Conservation (phyloP, 2,888 invertebrate genomes). For the Andrena haemorrhoa region DNA sequence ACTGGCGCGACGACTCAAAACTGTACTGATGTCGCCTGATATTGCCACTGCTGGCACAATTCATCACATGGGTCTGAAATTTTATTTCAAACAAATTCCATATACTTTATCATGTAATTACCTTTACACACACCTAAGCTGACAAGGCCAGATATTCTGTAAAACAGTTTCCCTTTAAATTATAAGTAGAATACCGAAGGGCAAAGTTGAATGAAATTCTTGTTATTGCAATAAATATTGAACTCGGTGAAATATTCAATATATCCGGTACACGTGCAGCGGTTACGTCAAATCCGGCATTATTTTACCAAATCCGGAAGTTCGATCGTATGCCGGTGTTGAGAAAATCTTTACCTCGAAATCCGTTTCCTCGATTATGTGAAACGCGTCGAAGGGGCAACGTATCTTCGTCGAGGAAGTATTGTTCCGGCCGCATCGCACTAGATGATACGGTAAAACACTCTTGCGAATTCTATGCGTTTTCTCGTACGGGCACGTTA, state of each 20-base stretch:
- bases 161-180: not conserved
- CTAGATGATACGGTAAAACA: constrained; percentile 3
- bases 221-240: too few species aligned
- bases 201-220: not conserved
- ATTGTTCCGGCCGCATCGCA: not conserved
- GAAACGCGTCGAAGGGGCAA: constrained; percentile 36
- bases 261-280: not conserved
- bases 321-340: not conserved
- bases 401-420: not conserved
- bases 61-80: constrained; percentile 19
- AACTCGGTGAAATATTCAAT: not conserved
- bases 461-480: constrained; percentile 3
- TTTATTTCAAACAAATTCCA: not conserved
- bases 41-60: constrained; percentile 8
- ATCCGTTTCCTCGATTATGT: not conserved
- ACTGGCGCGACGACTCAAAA: not conserved
- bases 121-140: not conserved
- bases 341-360: constrained; percentile 21
- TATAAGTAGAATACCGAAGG: not conserved
- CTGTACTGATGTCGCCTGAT: not conserved
- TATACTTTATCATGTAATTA: not conserved
- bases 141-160: not conserved
- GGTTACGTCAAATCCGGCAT: constrained; percentile 1
- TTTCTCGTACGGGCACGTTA: constrained; percentile 1
- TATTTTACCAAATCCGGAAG: not conserved